phyloP scores from a whole-genome alignment of 2,113 vertebrate genomes.

The Xyrauchen texanus region DNA sequence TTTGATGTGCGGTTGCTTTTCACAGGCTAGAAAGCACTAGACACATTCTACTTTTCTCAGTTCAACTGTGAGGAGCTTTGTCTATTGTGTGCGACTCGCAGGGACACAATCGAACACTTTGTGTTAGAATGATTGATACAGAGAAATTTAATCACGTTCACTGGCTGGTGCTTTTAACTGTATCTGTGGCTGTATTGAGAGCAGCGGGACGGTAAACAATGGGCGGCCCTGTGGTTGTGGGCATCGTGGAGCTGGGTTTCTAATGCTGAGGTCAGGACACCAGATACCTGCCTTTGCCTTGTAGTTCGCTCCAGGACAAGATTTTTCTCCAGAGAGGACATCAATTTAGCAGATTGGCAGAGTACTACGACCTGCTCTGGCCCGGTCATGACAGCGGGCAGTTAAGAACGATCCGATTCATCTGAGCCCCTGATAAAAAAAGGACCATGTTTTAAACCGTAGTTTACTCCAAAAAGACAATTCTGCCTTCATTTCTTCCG shows the following conservation, averaged over 20 bases:
- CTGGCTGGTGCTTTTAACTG: slow-evolving; percentile 68
- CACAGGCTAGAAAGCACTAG: slow-evolving; percentile 65
- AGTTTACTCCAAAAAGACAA: too few relatives aligned
- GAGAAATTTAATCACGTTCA: slow-evolving; percentile 66
- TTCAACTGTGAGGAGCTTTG: slow-evolving; percentile 69
- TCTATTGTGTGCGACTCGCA: slow-evolving; percentile 61
- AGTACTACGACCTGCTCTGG: slow-evolving; percentile 32
- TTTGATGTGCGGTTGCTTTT: slow-evolving; percentile 74
- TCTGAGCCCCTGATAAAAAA: too few relatives aligned
- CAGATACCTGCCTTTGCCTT: slow-evolving; percentile 57
- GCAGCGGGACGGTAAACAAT: slow-evolving; percentile 67
- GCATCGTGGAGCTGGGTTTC: slow-evolving; percentile 63
- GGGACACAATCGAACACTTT: slow-evolving; percentile 72
- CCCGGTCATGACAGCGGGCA: slow-evolving; percentile 9
- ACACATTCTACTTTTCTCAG: slow-evolving; percentile 61
- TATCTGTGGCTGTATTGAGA: slow-evolving; percentile 67
- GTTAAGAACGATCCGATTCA: too few relatives aligned
- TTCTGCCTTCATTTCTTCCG: too few relatives aligned
- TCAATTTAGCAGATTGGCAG: slow-evolving; percentile 49
- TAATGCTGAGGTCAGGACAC: slow-evolving; percentile 69
- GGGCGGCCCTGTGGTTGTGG: slow-evolving; percentile 68
- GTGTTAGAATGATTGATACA: slow-evolving; percentile 66
- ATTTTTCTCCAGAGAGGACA: slow-evolving; percentile 52
- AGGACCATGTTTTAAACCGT: too few relatives aligned
- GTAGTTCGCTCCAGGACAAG: slow-evolving; percentile 58